Conservation (phyloP, 2,888 invertebrate genomes). For the Drosophila fungiperda region DNA sequence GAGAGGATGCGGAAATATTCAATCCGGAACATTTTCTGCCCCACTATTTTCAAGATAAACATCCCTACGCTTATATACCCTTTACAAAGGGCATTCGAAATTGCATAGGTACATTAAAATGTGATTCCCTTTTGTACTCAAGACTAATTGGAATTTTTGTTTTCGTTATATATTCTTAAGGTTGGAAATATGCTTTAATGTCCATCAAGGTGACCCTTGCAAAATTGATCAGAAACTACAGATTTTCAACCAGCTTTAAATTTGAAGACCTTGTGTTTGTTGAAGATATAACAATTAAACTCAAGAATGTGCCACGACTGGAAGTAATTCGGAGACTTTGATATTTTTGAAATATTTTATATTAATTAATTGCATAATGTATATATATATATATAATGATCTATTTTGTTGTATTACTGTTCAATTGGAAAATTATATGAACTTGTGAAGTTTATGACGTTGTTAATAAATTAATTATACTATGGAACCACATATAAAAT, state of each 20-base stretch:
- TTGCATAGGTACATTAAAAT: constrained; percentile 76
- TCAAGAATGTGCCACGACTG: constrained; percentile 73
- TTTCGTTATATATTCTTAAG: constrained; percentile 41
- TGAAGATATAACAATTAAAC: constrained; percentile 82
- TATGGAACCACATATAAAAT: not conserved
- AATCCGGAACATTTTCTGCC: constrained; percentile 84
- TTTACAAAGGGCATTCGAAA: constrained; percentile 84
- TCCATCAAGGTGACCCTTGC: constrained; percentile 80
- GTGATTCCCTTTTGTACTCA: not conserved
- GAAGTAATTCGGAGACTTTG: constrained; percentile 63
- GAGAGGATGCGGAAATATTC: constrained; percentile 80
- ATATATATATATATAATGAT: constrained; percentile 3
- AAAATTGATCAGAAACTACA: constrained; percentile 79
- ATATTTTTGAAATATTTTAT: not conserved
- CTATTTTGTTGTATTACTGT: not conserved
- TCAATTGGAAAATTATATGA: not conserved
- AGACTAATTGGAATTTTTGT: not conserved
- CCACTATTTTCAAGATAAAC: constrained; percentile 76
- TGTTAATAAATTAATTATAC: not conserved
- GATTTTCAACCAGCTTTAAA: constrained; percentile 77
- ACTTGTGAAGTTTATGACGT: not conserved
- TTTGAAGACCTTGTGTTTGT: constrained; percentile 81
- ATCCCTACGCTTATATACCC: constrained; percentile 83
- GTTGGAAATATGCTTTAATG: constrained; percentile 81
- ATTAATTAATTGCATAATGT: not conserved